Percentiles rank a stretch among this genome's conserved stretches.
These are phyloP conservation scores for Oenanthe melanoleuca DNA, from an alignment of 2,113 vertebrate genomes.

Conservation along the genomic window DNA sequence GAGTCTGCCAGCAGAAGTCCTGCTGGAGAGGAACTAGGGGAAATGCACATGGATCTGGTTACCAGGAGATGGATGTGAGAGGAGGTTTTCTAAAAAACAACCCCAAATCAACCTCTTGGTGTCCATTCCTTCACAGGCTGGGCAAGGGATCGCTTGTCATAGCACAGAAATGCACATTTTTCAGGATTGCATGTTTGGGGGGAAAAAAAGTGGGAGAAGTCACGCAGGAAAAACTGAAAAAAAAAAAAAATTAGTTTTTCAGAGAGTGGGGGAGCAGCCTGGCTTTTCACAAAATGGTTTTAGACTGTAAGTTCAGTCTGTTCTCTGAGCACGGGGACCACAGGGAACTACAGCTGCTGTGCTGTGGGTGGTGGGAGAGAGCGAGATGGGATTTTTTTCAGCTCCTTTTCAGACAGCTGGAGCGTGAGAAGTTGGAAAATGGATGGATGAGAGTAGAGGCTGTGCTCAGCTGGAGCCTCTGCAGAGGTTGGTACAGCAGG, in stretches of 20 bases:
- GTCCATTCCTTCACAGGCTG: not conserved
- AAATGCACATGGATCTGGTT: not conserved
- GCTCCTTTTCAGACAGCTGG: constrained; percentile 19
- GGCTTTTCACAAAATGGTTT: not conserved
- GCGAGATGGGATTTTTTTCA: not conserved
- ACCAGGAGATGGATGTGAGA: not conserved
- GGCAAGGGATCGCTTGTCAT: fast-evolving
- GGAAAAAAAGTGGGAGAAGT: not conserved
- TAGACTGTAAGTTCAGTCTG: fast-evolving
- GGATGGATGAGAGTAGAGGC: not conserved
- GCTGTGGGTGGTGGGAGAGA: not conserved
- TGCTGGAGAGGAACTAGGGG: not conserved
- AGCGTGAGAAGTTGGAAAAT: constrained; percentile 2
- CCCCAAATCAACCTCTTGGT: not conserved
- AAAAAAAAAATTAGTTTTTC: not conserved
- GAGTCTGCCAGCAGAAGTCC: not conserved
- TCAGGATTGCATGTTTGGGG: not conserved
- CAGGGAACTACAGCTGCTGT: not conserved
- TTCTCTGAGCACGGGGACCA: fast-evolving
- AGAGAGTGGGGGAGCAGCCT: not conserved
- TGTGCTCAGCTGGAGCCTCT: not conserved
- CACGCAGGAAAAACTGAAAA: not conserved
- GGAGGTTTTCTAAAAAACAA: not conserved
- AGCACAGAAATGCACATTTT: not conserved
- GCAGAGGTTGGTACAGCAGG: constrained; percentile 23